Evolutionary conservation across 2,113 vertebrate species (phyloP), one percentile per base, ranked within the genome.

Genomic region (Haliaeetus leucogaster): DNA sequence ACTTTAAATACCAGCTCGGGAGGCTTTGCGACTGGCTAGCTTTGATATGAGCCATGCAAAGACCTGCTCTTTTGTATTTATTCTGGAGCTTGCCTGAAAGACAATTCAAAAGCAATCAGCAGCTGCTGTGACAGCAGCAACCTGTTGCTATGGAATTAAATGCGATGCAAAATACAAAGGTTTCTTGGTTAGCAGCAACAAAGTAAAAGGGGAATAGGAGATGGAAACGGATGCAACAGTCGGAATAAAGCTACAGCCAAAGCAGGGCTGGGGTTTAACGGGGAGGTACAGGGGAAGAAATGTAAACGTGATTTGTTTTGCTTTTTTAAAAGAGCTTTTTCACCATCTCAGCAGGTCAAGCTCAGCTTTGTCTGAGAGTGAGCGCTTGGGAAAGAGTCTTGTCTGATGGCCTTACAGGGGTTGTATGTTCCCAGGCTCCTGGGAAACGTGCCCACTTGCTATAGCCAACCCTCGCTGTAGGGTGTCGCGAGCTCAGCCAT

Each of bases 81-180:
- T 91, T 95, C 96, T 95, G 80, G 89, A 91, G 77, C 95, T 95
- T 83, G 93, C 87, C 88, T 87, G 91, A 95, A 84, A 96, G 91
- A 82, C 85, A 82, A 96, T 97, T 97, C 95, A 96, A 81, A 97
- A 90, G 91, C 92, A 84, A 87, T 96, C 91, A 79, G 82, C 95
- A 96, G 91, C 62, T 90, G 81, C 95, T 94, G 91, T 56, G 78
- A 86, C 90, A 97, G 96, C 83, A 93, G 86, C 50, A 29, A 95
- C 95, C 93, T 96, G 97, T 97, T 97, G 97, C 97, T 97, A 98
- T 93, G 97, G 95, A 86, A 97, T 97, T 95, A 95, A 83, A 90
- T 50, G 73, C 2, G 14, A 87, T 82, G 92, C 85, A 59, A 87
- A 90, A 83, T 43, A 96, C 90, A 96, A 97, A 96, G 92, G 88